Percentiles rank a stretch among this genome's conserved stretches.
phyloP scores from a whole-genome alignment of 2,888 invertebrate species.

The Diploptera punctata region DNA sequence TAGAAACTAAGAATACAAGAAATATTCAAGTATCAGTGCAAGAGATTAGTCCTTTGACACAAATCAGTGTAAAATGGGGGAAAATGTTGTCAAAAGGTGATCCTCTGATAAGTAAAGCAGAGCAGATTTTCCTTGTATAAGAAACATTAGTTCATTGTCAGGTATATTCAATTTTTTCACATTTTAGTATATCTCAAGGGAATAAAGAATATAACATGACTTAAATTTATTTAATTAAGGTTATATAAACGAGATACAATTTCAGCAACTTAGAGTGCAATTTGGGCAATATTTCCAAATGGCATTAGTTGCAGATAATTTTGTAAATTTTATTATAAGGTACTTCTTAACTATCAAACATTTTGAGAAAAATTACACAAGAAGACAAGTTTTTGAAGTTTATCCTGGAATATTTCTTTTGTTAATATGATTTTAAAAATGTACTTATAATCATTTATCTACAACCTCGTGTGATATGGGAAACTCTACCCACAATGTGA shows the following conservation, averaged over 20 bases:
- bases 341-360: too few relatives aligned
- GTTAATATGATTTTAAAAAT: too few relatives aligned
- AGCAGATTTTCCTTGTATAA: not conserved
- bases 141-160: not conserved
- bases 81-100: not conserved
- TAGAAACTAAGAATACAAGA: not conserved
- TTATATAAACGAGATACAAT: not conserved
- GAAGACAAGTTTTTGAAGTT: too few relatives aligned
- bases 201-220: too few relatives aligned
- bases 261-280: not conserved
- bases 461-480: too few relatives aligned
- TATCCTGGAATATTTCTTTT: too few relatives aligned
- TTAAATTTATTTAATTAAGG: not conserved
- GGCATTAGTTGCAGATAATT: too few relatives aligned
- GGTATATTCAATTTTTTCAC: not conserved
- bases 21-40: not conserved
- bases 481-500: too few relatives aligned
- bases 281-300: slow-evolving; percentile 10
- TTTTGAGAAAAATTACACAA: too few relatives aligned
- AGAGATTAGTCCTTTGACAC: not conserved
- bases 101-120: not conserved
- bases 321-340: too few relatives aligned
- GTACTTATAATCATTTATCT: too few relatives aligned
- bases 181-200: not conserved
- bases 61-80: not conserved